phyloP scores from a whole-genome alignment of 2,888 invertebrate species.

The Octonoba sinensis region DNA sequence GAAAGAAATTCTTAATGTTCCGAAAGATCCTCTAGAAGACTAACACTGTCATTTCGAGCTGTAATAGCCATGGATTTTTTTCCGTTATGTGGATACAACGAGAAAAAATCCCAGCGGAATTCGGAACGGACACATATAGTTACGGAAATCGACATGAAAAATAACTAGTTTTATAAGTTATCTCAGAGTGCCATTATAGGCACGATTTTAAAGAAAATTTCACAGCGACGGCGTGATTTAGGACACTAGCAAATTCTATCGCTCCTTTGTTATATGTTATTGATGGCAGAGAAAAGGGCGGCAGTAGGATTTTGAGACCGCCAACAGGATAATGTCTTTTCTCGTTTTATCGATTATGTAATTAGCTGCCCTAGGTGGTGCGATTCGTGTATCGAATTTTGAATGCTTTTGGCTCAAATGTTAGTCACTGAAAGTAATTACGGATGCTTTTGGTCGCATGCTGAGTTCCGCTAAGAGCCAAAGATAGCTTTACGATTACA shows the following conservation, averaged over 20 bases:
- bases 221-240: constrained; percentile 22
- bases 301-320: constrained; percentile 57
- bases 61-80: constrained; percentile 17
- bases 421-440: constrained; percentile 58
- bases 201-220: constrained; percentile 53
- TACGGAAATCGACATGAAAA: constrained; percentile 24
- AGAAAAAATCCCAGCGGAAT: too few relatives aligned
- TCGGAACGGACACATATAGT: constrained; percentile 17
- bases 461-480: constrained; percentile 35
- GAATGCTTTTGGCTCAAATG: constrained; percentile 57
- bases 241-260: constrained; percentile 56
- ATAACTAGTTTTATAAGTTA: constrained; percentile 47
- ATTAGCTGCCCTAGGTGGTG: constrained; percentile 59
- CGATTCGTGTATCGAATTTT: constrained; percentile 62
- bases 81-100: too few relatives aligned
- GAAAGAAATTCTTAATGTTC: constrained; percentile 34
- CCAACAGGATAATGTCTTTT: constrained; percentile 63
- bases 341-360: constrained; percentile 62
- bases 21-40: constrained; percentile 3
- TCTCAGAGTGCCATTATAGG: constrained; percentile 48
- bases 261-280: constrained; percentile 60
- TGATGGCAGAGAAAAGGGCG: constrained; percentile 45
- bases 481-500: constrained; percentile 48
- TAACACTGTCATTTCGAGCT: constrained; percentile 7
- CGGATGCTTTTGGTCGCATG: constrained; percentile 40